phyloP scores from a whole-genome alignment of 2,888 invertebrate species.

The Malachius bipustulatus region DNA sequence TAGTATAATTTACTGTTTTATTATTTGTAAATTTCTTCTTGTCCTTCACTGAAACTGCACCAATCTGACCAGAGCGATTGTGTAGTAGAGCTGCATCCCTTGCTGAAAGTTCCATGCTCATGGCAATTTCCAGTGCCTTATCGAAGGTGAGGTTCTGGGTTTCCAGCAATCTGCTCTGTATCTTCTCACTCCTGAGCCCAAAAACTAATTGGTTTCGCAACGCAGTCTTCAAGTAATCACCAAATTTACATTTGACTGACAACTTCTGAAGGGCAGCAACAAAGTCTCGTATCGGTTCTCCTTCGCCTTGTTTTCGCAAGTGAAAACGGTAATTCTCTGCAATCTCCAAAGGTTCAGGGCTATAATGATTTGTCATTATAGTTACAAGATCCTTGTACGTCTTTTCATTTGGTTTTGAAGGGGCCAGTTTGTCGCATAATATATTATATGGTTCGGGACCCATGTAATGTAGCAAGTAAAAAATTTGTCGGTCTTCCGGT shows the following conservation, averaged over 20 bases:
- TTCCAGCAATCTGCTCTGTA: constrained; percentile 20
- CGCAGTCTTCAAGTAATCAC: constrained; percentile 18
- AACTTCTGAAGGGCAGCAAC: constrained; percentile 16
- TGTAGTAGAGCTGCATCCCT: no score
- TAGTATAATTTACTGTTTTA: neutral
- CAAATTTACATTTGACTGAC: constrained; percentile 17
- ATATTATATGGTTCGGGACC: no score
- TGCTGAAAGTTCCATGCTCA: no score
- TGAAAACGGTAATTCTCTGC: constrained; percentile 20
- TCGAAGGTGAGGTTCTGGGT: constrained; percentile 17
- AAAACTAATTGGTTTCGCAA: constrained; percentile 23
- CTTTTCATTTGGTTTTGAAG: neutral
- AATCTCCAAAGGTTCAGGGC: constrained; percentile 18
- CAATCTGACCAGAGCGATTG: neutral
- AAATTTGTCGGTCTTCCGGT: constrained; percentile 1
- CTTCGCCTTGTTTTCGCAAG: constrained; percentile 18
- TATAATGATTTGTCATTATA: constrained; percentile 4
- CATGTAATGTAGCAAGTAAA: no score
- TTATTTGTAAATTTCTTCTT: constrained; percentile 3
- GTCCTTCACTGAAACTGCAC: neutral
- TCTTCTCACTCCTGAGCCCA: constrained; percentile 18
- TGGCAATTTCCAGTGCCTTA: constrained; percentile 17
- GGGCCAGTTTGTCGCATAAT: no score
- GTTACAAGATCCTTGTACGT: constrained; percentile 1
- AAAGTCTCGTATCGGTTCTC: constrained; percentile 16